A percentile compares a stretch with the other conserved stretches of the same genome.
phyloP scores from a whole-genome alignment of 1,140 invertebrate genomes.

The Drosophila repletoides region DNA sequence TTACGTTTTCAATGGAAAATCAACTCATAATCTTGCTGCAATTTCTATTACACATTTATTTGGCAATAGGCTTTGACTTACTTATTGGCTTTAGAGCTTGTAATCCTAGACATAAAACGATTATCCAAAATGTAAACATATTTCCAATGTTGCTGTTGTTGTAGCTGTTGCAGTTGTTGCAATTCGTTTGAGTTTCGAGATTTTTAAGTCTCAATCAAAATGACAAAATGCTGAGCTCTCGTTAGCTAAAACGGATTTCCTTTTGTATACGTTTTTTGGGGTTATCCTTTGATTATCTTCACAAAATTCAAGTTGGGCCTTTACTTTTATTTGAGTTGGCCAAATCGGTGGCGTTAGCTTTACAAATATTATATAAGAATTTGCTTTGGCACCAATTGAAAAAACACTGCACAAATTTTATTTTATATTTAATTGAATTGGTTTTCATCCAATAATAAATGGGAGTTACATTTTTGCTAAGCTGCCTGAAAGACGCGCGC shows the following conservation, averaged over 20 bases:
- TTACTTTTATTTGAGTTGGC: slow-evolving; percentile 22
- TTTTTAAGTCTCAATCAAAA: slow-evolving; percentile 28
- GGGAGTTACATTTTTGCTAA: slow-evolving; percentile 59
- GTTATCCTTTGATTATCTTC: slow-evolving; percentile 70
- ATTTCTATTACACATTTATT: no score
- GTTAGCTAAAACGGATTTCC: slow-evolving; percentile 17
- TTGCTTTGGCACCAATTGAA: slow-evolving; percentile 64
- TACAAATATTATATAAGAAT: slow-evolving; percentile 9
- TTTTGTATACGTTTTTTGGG: slow-evolving; percentile 9
- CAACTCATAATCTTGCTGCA: no score
- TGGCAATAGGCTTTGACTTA: slow-evolving; percentile 48
- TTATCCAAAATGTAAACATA: slow-evolving; percentile 81
- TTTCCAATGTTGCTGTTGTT: slow-evolving; percentile 42
- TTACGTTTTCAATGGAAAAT: no score
- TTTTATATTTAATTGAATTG: slow-evolving; percentile 26
- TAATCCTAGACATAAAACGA: slow-evolving; percentile 80
- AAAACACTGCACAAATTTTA: slow-evolving; percentile 29
- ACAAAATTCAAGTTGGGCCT: slow-evolving; percentile 44
- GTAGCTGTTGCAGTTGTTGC: slow-evolving; percentile 10
- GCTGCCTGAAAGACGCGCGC: slow-evolving; percentile 37
- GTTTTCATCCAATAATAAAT: not conserved
- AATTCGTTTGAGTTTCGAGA: not conserved
- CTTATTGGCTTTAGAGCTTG: slow-evolving; percentile 72
- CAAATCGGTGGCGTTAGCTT: slow-evolving; percentile 63
- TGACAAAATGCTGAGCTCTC: slow-evolving; percentile 15